Evolutionary conservation across 2,888 invertebrate genomes (phyloP).

Genomic region (Clanis bilineata): DNA sequence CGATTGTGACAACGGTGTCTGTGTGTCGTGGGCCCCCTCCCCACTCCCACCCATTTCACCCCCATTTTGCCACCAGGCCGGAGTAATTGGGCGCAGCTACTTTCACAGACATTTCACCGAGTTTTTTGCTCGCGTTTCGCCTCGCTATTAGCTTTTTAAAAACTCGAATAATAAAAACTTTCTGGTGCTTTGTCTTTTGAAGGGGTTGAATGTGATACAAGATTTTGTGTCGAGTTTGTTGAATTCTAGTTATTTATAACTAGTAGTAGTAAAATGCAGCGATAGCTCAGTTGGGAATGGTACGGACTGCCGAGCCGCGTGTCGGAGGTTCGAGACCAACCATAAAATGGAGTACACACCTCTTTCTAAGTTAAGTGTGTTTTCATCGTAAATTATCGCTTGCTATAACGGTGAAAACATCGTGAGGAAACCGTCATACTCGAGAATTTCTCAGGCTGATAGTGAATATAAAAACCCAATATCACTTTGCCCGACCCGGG

Average conservation of each 20-base stretch:
- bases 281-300: too few relatives aligned
- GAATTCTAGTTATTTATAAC: not conserved
- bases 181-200: conserved; percentile 18
- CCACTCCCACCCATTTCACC: conserved; percentile 42
- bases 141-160: conserved; percentile 13
- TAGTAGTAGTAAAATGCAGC: too few relatives aligned
- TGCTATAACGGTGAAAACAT: too few relatives aligned
- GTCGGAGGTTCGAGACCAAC: too few relatives aligned
- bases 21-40: conserved; percentile 39
- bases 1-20: conserved; percentile 62
- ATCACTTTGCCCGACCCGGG: too few relatives aligned
- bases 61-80: conserved; percentile 23
- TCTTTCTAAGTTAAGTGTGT: too few relatives aligned
- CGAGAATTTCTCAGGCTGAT: too few relatives aligned
- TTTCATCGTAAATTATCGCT: too few relatives aligned
- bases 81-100: conserved; percentile 66
- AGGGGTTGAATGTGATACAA: conserved; percentile 7
- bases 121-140: conserved; percentile 26
- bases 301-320: too few relatives aligned
- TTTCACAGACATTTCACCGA: conserved; percentile 34
- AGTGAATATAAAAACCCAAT: too few relatives aligned
- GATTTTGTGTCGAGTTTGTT: not conserved
- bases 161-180: conserved; percentile 12
- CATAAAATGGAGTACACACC: too few relatives aligned
- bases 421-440: too few relatives aligned